Evolutionary conservation across 2,888 invertebrate genomes (phyloP), one percentile per base, ranked within the genome.

Genomic region (Apocheima hispidaria): DNA sequence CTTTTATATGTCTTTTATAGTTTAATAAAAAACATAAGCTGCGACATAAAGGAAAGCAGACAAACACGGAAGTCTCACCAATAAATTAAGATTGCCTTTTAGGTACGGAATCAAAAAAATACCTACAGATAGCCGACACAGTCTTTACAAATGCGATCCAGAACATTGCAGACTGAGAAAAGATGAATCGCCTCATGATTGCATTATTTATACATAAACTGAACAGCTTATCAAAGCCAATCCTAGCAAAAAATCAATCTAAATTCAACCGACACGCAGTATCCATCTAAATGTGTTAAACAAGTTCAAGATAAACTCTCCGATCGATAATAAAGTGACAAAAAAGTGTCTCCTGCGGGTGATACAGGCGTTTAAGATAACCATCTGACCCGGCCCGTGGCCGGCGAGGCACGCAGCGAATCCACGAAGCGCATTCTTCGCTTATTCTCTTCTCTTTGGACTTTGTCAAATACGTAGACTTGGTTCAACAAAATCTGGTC

Each of bases 281-380:
- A 38, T 70, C 69, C 74, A 74, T 71, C 70, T 68, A 75, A 77
- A 74, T 75, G 72, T 68, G 72, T 57, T 57, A 72, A 78, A 83
- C 79, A 82, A 80, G 75, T 69, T 69, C 57, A 68, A 82, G 79
- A 83, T 83, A 82, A 86, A 79, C 81, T 83, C 84, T 83, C 79
- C 81, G 78, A 78, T 88, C 82, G 83, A 87, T 88, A 86, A 87
- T 87, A 88, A 84, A 75, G 79, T 86, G 78, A 90, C 87, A 90
- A 90, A 91, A 91, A 92, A 89, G 89, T 91, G 90, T 92, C 89
- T 89, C 86, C 83, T 73, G 85, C 81, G 87, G 87, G 89, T 92
- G 92, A 91, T 90, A 91, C 92, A 92, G 90, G 85, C 90, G 90
- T 90, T 91, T 90, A 90, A 90, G 92, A 92, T 92, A 92, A 87